These are phyloP conservation scores for Diglossa cyanea DNA, from an alignment of 2,797 vertebrate genomes.

Conservation along the genomic window DNA sequence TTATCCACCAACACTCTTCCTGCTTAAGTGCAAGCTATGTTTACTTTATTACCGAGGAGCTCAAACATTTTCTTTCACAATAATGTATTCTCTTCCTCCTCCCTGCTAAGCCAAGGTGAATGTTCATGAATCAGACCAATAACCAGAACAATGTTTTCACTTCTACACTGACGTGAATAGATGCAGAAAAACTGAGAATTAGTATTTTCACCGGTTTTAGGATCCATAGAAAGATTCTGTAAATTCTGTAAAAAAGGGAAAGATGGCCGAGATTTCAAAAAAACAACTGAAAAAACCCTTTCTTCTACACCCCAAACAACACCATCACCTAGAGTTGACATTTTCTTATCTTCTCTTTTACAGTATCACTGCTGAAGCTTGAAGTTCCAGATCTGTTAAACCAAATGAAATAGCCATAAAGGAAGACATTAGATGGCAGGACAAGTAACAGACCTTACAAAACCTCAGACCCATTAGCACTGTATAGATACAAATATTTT, in stretches of 20 bases:
- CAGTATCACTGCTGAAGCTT: background rate
- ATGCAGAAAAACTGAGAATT: background rate
- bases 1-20: conserved; percentile 32
- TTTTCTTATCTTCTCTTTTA: background rate
- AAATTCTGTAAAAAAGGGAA: background rate
- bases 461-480: background rate
- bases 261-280: background rate
- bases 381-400: background rate
- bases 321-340: background rate
- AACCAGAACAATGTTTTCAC: background rate
- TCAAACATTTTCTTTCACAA: conserved; percentile 10
- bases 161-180: background rate
- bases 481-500: background rate
- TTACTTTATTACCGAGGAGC: conserved; percentile 25
- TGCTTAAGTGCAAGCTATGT: background rate
- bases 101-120: background rate
- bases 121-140: background rate
- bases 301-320: background rate
- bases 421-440: background rate
- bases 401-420: background rate
- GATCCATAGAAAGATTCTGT: accelerated
- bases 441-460: background rate
- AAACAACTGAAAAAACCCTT: accelerated
- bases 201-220: background rate
- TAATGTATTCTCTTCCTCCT: background rate